Base-by-base conservation (phyloP, 2,888 invertebrate genomes). In the Chymomyza caudatula region DNA sequence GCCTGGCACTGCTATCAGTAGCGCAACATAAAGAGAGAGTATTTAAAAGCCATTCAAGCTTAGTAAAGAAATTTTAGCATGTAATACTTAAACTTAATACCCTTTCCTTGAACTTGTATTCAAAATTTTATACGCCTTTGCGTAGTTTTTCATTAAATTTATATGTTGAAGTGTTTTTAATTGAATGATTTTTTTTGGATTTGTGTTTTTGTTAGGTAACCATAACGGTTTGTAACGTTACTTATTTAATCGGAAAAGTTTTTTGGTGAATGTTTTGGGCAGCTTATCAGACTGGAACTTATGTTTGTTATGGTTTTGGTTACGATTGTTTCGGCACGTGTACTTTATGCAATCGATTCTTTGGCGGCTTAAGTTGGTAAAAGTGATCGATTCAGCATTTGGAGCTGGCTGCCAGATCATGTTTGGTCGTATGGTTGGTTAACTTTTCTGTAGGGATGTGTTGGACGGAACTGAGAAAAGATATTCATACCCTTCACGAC, bases 1-100 rank as follows among this genome's bases (percentile, higher is more conserved):
- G 86, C 87, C 79, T 90, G 90, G 90, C 90, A 90, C 71, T 88
- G 85, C 63, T 91, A 88, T 57, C 86, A 88, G 53, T 90, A 85
- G 75, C 17, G n/a, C 25, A 19, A 22, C 8, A 22, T 5, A 20
- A 11, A 17, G 8, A 19, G 22, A 51, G 19, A 51, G 51, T 51
- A 51, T 51, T 51, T 20, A 13, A 20, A 22, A 51, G 22, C 13
- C 51, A 51, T 51, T 22, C 22, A 51, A 51, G 51, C 19, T n/a
- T 47, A 47, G 47, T n/a, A 47, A 17, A 47, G 43, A 37, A 1
- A 11, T 37, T 37, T 37, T 37, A 37, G 29, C 11, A 8, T 37
- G 29, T 37, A 29, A 29, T 29, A 29, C 11, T 11, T 29, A 11
- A 29, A 4, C 11, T 6, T 11, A 37, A 37, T 37, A 37, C 29